Conservation (phyloP, 2,113 vertebrate genomes). For the Mirounga angustirostris region DNA sequence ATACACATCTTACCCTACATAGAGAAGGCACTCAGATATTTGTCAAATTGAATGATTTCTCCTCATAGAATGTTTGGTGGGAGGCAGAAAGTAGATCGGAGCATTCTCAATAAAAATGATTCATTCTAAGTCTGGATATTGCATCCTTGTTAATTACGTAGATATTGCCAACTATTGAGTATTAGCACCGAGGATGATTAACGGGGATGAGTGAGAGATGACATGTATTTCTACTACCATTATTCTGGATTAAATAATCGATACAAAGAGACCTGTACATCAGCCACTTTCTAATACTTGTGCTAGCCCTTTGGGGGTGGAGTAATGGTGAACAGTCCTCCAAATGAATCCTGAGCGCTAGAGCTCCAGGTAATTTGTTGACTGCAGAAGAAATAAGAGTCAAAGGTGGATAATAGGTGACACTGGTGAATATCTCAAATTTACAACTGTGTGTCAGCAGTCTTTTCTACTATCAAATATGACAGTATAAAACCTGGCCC, state of each 20-base stretch:
- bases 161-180: neutral
- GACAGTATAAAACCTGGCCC: neutral
- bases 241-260: constrained; percentile 41
- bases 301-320: neutral
- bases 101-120: neutral
- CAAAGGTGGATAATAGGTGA: neutral
- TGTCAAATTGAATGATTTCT: neutral
- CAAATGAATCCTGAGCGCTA: neutral
- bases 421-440: neutral
- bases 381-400: neutral
- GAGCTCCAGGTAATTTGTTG: neutral
- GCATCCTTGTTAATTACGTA: neutral
- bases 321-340: neutral
- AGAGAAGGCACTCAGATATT: neutral
- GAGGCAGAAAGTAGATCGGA: constrained; percentile 19
- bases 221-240: neutral
- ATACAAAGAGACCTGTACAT: neutral
- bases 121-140: neutral
- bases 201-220: neutral
- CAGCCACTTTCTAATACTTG: neutral
- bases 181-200: neutral
- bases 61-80: neutral
- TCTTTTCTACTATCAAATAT: neutral
- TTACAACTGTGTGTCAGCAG: neutral
- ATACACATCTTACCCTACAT: neutral